Base-by-base conservation (phyloP, 2,888 invertebrate species). In the Eristalis pertinax region DNA sequence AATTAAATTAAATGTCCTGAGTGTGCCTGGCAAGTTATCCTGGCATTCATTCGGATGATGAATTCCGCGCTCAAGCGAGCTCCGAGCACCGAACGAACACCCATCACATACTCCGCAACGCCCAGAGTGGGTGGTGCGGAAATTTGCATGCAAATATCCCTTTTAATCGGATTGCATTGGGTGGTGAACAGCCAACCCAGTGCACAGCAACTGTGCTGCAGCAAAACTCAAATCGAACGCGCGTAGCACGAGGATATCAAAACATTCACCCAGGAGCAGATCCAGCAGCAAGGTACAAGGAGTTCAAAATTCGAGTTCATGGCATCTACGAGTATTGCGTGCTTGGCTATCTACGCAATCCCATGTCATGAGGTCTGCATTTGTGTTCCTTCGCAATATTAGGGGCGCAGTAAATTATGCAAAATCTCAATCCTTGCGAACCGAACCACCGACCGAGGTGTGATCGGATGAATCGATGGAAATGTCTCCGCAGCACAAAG, bases 131-230 rank as follows among this genome's bases (percentile, higher is more conserved):
- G 41, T 38, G 32, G 2, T 63, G 62, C 8, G 8, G 67, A 83
- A 83, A 87, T 87, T 83, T 83, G 79, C 83, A 87, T 87, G 79
- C 79, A 87, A 87, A 87, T 87, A 87, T 83, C 83, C 79, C 72
- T 86, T 75, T 78, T 86, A 87, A 87, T 87, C 83, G 86, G 83
- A 87, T 87, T 87, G 86, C 83, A 87, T 75, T 67, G 69, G 63
- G 60, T 56, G 58, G 70, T 75, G 78, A 86, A 86, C 70, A 86
- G 70, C n/a, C 26, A 26, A 86, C 70, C 70, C 82, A 13, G 38
- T 38, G 38, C 38, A 38, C 38, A 38, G 38, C 13, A 32, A 78
- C 38, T 70, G 24, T 19, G 19, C 50, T 50, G 19, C 50, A 19
- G 67, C 11, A 19, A 1, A 10, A 10, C 32, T 38, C 29, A 81